These are phyloP conservation scores for Cataglyphis cursor DNA, from an alignment of 2,888 invertebrate species.

Conservation along the genomic window DNA sequence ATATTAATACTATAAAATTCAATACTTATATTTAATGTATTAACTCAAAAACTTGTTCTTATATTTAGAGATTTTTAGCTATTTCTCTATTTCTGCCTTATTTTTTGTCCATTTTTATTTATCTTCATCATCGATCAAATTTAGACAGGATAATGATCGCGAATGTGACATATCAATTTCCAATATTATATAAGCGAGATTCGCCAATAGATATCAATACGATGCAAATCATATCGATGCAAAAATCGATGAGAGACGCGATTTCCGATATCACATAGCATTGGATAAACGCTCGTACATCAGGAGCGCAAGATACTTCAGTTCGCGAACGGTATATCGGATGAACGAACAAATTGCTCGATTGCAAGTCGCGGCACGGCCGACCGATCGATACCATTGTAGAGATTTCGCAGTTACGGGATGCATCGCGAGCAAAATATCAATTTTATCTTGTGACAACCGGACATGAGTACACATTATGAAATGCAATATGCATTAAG, in stretches of 20 bases:
- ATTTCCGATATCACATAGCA: constrained; percentile 26
- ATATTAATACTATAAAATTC: background rate
- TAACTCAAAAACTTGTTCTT: background rate
- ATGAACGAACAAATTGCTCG: constrained; percentile 44
- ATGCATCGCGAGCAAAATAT: constrained; percentile 31
- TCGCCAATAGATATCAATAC: constrained; percentile 2
- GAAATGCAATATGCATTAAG: constrained; percentile 16
- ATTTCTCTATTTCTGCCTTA: background rate
- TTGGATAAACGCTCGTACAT: constrained; percentile 23
- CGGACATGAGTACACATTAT: constrained; percentile 18
- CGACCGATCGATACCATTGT: constrained; percentile 23
- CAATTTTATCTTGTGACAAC: constrained; percentile 24
- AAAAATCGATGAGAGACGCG: constrained; percentile 26
- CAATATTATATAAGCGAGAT: constrained; percentile 1
- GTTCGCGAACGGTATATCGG: constrained; percentile 8
- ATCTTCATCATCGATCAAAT: background rate
- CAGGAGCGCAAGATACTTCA: constrained; percentile 13
- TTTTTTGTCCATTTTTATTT: background rate
- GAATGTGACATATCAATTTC: background rate
- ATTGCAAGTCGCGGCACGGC: constrained; percentile 40
- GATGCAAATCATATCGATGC: background rate
- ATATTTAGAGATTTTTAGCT: background rate
- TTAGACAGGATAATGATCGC: too few relatives aligned
- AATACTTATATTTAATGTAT: background rate
- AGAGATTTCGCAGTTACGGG: constrained; percentile 40